A percentile compares a stretch with the other conserved stretches of the same genome.
Evolutionary conservation across 2,888 invertebrate species (phyloP).

Genomic region (Papilio elwesi): DNA sequence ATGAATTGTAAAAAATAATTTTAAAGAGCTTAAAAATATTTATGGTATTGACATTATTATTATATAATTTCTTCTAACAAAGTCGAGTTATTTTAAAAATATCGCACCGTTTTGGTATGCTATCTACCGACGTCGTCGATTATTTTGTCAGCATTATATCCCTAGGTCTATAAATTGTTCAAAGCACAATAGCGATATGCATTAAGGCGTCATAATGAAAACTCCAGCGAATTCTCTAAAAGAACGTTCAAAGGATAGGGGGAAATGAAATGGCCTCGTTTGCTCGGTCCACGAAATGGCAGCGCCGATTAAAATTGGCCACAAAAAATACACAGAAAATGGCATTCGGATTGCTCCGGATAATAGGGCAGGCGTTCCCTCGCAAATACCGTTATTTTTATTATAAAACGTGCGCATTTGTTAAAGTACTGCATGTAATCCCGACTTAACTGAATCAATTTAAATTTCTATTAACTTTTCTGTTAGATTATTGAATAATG

Average conservation of each 20-base stretch:
- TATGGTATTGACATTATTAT: too few species aligned
- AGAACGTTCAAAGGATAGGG: conserved; percentile 33
- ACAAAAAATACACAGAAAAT: conserved; percentile 70
- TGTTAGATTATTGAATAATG: too few species aligned
- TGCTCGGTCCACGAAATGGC: conserved; percentile 65
- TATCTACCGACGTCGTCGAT: too few species aligned
- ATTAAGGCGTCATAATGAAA: conserved; percentile 33
- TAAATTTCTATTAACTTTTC: background rate
- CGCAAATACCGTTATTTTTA: conserved; percentile 39
- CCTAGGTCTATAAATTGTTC: background rate
- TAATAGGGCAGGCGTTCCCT: conserved; percentile 63
- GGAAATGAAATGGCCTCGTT: conserved; percentile 62
- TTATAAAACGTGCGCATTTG: conserved; percentile 8
- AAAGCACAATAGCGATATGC: conserved; percentile 25
- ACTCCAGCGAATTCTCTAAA: conserved; percentile 22
- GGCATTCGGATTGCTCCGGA: conserved; percentile 71
- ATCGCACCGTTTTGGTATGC: too few species aligned
- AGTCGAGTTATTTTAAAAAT: too few species aligned
- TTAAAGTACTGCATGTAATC: conserved; percentile 16
- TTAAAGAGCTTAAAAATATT: too few species aligned
- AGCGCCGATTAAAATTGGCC: conserved; percentile 78
- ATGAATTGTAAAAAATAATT: too few species aligned
- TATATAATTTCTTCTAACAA: too few species aligned
- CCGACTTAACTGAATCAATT: conserved; percentile 5
- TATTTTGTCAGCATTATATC: too few species aligned